Base-by-base conservation (phyloP, 2,113 vertebrate genomes). In the Lamprotornis superbus region DNA sequence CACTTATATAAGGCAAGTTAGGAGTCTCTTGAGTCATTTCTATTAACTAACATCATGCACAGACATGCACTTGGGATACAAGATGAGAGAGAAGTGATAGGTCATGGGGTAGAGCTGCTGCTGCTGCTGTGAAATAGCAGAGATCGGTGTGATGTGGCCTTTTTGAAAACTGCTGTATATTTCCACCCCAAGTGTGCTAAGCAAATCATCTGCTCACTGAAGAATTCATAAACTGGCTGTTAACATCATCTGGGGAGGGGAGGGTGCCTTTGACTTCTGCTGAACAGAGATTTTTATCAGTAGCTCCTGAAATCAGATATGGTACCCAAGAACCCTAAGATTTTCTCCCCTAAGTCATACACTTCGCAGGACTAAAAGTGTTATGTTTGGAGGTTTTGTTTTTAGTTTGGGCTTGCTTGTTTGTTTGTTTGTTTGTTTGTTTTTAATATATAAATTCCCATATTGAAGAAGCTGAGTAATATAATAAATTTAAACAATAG, bases 61-160 rank as follows among this genome's bases (percentile, higher is more conserved):
- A 68, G 37, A 12, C 0, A 2, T 53, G n/a, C 15, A 50, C 7
- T 40, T 28, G 25, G 28, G 33, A 37, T 27, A 19, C 5, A 24
- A 0, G 3, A 50, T n/a, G 39, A 50, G 23, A 46, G 15, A 65
- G 15, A 74, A 69, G 2, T 1, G 0, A 9, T 0, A 3, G 28
- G 9, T 42, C 30, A 14, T 27, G 42, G 12, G 11, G 4, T n/a
- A 37, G 33, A 60, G 39, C 21, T 79, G 55, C 33, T 63, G 47
- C 20, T 70, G 52, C 17, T 81, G 40, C 20, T 65, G 30, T 33
- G 55, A 73, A 79, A 53, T 9, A 76, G 4, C 37, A 80, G 50
- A 91, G 25, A 47, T 37, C n/a, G 10, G 40, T 31, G 40, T 37
- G 27, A 25, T 44, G 63, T 61, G 57, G 37, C 57, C 28, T 40